Percentiles rank a stretch among this genome's conserved stretches.
phyloP scores from a whole-genome alignment of 1,140 invertebrate species.

The Ylistrum balloti region DNA sequence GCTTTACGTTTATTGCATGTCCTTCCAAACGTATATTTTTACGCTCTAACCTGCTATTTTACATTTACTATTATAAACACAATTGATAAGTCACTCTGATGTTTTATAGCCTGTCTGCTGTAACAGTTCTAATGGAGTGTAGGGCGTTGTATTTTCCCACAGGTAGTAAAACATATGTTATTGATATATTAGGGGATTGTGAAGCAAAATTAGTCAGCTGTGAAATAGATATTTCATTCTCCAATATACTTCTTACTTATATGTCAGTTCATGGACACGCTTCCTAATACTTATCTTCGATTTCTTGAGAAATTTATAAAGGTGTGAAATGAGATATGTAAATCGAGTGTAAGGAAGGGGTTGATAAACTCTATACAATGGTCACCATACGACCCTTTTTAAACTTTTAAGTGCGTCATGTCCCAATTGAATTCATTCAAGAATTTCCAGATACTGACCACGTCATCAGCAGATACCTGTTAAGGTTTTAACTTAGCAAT shows the following conservation, averaged over 20 bases:
- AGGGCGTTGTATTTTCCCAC: not conserved
- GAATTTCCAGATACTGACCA: no score
- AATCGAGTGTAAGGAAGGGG: not conserved
- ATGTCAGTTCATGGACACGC: not conserved
- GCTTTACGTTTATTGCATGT: no score
- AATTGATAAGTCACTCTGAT: no score
- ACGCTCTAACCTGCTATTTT: no score
- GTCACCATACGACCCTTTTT: not conserved
- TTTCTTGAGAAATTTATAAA: not conserved
- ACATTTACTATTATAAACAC: no score
- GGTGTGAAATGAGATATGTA: not conserved
- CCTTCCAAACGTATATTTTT: no score
- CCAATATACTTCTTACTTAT: not conserved
- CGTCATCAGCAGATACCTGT: no score
- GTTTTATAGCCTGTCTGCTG: no score
- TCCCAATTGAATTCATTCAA: no score
- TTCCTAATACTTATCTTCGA: not conserved
- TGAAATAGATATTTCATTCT: not conserved
- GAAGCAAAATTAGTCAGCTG: not conserved
- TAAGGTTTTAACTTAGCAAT: no score
- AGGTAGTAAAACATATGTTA: not conserved
- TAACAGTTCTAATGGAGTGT: not conserved
- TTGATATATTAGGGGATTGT: not conserved
- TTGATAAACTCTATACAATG: not conserved
- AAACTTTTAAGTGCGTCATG: no score